Conservation (phyloP, 2,797 vertebrate species). For the Pithecia hirsuta region DNA sequence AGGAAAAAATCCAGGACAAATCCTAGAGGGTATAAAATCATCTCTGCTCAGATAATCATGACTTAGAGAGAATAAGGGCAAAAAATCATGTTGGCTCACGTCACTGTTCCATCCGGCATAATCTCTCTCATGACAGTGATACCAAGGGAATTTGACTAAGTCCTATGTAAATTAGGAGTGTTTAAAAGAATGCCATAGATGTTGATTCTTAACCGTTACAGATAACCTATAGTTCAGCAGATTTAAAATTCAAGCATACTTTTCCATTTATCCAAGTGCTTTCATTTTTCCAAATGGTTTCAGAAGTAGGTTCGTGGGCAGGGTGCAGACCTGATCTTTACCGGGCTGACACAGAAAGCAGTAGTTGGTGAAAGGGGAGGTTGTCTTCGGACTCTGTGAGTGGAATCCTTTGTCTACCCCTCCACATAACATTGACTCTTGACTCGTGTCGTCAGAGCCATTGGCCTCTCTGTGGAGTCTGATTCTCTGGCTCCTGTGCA, state of each 20-base stretch:
- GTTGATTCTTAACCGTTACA: not conserved
- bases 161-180: not conserved
- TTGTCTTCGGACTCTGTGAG: not conserved
- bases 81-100: not conserved
- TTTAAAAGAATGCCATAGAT: not conserved
- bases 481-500: constrained; percentile 47
- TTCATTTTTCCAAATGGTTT: not conserved
- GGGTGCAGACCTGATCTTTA: not conserved
- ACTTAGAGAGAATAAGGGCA: not conserved
- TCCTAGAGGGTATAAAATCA: not conserved
- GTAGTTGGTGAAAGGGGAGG: not conserved
- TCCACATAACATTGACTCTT: not conserved
- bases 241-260: not conserved
- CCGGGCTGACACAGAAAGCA: not conserved
- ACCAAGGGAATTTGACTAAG: not conserved
- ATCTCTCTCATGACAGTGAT: not conserved
- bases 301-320: not conserved
- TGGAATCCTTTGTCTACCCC: not conserved
- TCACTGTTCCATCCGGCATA: not conserved
- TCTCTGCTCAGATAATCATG: constrained; percentile 27
- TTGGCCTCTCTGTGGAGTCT: not conserved
- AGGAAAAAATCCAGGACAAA: not conserved
- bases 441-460: not conserved
- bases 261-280: not conserved
- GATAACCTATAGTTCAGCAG: not conserved